Evolutionary conservation across 2,113 vertebrate genomes (phyloP).

Genomic region (human): DNA sequence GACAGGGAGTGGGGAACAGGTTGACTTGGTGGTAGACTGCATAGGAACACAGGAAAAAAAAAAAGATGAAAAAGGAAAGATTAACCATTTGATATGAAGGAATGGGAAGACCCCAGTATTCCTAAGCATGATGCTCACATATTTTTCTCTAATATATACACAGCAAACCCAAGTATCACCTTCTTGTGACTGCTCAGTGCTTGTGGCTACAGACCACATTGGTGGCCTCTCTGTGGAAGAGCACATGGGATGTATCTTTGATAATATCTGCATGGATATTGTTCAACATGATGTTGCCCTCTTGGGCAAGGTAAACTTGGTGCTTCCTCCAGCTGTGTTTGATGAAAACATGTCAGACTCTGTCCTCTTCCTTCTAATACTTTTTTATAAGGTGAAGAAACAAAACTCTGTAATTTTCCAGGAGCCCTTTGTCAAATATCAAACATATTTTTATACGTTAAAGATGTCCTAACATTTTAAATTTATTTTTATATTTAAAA

Average conservation of each 20-base stretch:
- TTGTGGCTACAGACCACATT: conserved; percentile 87
- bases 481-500: background rate
- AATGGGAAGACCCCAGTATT: background rate
- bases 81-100: background rate
- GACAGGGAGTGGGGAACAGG: background rate
- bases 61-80: background rate
- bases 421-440: background rate
- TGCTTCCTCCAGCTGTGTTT: conserved; percentile 94
- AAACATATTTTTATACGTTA: background rate
- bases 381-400: background rate
- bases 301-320: conserved; percentile 95
- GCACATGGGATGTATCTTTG: conserved; percentile 92
- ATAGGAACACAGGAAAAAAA: background rate
- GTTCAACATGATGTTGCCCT: conserved; percentile 92
- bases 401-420: background rate
- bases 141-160: background rate
- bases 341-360: conserved; percentile 95
- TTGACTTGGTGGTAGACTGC: background rate
- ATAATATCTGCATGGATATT: conserved; percentile 93
- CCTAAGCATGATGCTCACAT: background rate
- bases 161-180: conserved; percentile 78
- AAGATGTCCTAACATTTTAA: background rate
- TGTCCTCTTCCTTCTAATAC: conserved; percentile 89
- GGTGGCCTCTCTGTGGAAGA: conserved; percentile 92
- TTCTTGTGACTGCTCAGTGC: conserved; percentile 94